A percentile compares a stretch with the other conserved stretches of the same genome.
phyloP scores from a whole-genome alignment of 2,797 vertebrate species.

The Lepidocolaptes lacrymiger region DNA sequence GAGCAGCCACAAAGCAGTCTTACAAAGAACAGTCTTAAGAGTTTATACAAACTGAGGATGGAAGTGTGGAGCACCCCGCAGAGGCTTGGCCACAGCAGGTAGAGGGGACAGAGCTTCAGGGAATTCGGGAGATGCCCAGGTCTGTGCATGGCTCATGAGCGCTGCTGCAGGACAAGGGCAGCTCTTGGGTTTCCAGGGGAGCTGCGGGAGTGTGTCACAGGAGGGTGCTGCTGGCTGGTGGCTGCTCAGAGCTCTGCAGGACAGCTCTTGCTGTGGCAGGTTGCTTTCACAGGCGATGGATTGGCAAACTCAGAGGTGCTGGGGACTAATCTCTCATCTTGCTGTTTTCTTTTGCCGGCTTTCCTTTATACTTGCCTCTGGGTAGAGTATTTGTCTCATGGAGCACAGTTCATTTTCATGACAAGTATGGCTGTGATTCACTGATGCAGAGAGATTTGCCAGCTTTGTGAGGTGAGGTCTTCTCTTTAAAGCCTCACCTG shows the following conservation, averaged over 20 bases:
- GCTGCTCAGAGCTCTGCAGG: background rate
- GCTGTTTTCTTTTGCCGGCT: background rate
- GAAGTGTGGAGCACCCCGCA: conserved; percentile 71
- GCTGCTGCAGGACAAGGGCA: background rate
- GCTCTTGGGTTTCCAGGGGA: background rate
- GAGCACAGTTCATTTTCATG: background rate
- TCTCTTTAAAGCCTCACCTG: background rate
- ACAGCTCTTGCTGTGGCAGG: background rate
- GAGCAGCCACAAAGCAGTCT: conserved; percentile 69
- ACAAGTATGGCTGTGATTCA: background rate
- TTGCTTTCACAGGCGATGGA: background rate
- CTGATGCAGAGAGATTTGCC: background rate
- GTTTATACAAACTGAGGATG: conserved; percentile 73
- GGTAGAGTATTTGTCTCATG: background rate
- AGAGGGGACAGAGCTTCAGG: background rate
- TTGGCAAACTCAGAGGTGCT: background rate
- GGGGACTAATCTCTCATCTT: background rate
- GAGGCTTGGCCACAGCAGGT: conserved; percentile 77
- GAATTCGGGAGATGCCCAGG: background rate
- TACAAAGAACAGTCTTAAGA: conserved; percentile 71
- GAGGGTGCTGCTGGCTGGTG: conserved; percentile 30
- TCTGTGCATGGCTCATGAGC: accelerated
- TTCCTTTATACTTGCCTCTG: background rate
- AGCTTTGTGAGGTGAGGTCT: background rate
- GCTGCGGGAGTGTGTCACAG: background rate